A percentile compares a stretch with the other conserved stretches of the same genome.
Conservation (phyloP, 2,113 vertebrate species). For the Microtus pennsylvanicus region DNA sequence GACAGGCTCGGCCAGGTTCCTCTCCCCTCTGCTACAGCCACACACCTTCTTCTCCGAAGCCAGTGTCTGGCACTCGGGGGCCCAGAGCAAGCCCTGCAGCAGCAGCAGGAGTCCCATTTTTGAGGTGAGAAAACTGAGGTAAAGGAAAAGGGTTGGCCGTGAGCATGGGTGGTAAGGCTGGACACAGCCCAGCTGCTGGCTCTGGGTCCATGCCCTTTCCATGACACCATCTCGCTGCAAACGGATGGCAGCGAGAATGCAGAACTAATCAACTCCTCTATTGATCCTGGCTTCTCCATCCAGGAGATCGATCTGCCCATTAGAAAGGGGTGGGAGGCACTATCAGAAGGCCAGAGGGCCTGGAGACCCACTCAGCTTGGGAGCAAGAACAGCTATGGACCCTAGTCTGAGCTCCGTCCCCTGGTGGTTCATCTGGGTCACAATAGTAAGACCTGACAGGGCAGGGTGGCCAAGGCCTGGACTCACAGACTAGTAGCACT, state of each 20-base stretch:
- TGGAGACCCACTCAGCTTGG: not conserved
- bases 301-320: slow-evolving; percentile 64
- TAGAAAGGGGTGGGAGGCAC: slow-evolving; percentile 42
- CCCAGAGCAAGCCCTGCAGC: not conserved
- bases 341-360: not conserved
- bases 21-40: no score
- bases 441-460: not conserved
- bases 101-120: not conserved
- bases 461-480: not conserved
- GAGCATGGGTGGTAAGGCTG: not conserved
- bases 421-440: not conserved
- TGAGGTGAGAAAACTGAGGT: slow-evolving; percentile 1
- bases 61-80: not conserved
- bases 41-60: not conserved
- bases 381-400: fast-evolving
- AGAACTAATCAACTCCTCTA: slow-evolving; percentile 73
- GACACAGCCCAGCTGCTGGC: not conserved
- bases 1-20: fast-evolving
- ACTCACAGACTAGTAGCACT: not conserved
- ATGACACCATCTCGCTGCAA: not conserved
- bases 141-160: fast-evolving
- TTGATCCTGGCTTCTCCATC: slow-evolving; percentile 66
- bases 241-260: slow-evolving; percentile 45
- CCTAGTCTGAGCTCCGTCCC: not conserved
- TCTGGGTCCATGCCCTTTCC: slow-evolving; percentile 35